These are phyloP conservation scores for Listrodromus nycthemerus DNA, from an alignment of 2,888 invertebrate genomes.

Conservation along the genomic window DNA sequence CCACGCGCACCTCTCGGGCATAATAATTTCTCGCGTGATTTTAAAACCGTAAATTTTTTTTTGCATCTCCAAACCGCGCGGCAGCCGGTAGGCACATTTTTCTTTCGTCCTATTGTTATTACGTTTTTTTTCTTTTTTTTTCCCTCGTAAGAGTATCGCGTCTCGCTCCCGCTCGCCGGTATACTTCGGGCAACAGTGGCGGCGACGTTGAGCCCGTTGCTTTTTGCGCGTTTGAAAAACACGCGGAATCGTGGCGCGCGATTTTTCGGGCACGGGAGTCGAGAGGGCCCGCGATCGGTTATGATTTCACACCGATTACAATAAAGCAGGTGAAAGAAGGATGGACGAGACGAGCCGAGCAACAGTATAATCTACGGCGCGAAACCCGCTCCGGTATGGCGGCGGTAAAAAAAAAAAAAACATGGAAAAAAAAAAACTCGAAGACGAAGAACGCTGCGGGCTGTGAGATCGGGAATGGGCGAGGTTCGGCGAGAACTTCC, in stretches of 20 bases:
- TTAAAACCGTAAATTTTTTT: constrained; percentile 85
- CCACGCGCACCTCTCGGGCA: constrained; percentile 67
- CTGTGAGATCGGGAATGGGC: constrained; percentile 47
- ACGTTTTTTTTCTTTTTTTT: constrained; percentile 54
- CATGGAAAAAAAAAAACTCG: constrained; percentile 39
- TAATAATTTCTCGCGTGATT: constrained; percentile 84
- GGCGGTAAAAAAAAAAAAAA: constrained; percentile 42
- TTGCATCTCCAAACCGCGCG: constrained; percentile 74
- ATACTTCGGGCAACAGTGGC: constrained; percentile 61
- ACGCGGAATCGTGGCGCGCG: constrained; percentile 71
- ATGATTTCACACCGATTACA: constrained; percentile 85
- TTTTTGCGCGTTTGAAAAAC: constrained; percentile 78
- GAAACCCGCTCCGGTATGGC: constrained; percentile 59
- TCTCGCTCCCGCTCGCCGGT: constrained; percentile 64
- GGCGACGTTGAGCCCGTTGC: constrained; percentile 49
- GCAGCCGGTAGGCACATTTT: constrained; percentile 34
- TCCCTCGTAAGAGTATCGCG: constrained; percentile 22
- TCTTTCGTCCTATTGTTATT: constrained; percentile 16
- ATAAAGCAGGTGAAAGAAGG: constrained; percentile 76
- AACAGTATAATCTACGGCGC: constrained; percentile 24
- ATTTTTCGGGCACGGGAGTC: constrained; percentile 44
- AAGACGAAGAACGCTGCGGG: constrained; percentile 50
- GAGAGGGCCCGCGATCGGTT: constrained; percentile 80
- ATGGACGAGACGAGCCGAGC: constrained; percentile 33
- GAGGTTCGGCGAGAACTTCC: constrained; percentile 38